A percentile compares a stretch with the other conserved stretches of the same genome.
Evolutionary conservation across 2,113 vertebrate species (phyloP).

Genomic region (Alaudala cheleensis): DNA sequence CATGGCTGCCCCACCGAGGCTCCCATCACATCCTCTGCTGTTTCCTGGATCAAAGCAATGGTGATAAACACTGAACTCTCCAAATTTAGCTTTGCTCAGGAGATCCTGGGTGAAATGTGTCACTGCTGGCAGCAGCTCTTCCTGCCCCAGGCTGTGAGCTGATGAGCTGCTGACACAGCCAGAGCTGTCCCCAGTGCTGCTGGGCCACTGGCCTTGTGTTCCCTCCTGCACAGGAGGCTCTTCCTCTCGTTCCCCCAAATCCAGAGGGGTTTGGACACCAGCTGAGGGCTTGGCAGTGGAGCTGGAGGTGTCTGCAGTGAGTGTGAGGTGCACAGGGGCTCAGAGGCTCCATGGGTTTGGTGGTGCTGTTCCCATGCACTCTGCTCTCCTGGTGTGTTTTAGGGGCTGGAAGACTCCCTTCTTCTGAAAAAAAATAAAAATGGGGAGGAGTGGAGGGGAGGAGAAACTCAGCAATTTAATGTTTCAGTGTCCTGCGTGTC

Average conservation of each 20-base stretch:
- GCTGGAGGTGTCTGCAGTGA: neutral
- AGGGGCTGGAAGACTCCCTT: neutral
- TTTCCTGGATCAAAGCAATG: neutral
- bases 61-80: neutral
- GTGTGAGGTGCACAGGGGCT: accelerated
- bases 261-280: accelerated
- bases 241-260: neutral
- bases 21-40: neutral
- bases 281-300: accelerated
- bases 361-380: neutral
- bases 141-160: accelerated
- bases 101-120: neutral
- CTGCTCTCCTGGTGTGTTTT: neutral
- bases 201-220: neutral
- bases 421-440: neutral
- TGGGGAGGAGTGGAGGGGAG: neutral
- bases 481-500: neutral
- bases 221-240: neutral
- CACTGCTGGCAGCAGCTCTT: neutral
- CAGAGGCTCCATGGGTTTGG: neutral
- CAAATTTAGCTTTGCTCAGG: neutral
- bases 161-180: neutral
- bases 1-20: accelerated
- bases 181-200: neutral
- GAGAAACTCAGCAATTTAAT: neutral